Conservation (phyloP, 2,113 vertebrate species). For the Entomyzon cyanotis region DNA sequence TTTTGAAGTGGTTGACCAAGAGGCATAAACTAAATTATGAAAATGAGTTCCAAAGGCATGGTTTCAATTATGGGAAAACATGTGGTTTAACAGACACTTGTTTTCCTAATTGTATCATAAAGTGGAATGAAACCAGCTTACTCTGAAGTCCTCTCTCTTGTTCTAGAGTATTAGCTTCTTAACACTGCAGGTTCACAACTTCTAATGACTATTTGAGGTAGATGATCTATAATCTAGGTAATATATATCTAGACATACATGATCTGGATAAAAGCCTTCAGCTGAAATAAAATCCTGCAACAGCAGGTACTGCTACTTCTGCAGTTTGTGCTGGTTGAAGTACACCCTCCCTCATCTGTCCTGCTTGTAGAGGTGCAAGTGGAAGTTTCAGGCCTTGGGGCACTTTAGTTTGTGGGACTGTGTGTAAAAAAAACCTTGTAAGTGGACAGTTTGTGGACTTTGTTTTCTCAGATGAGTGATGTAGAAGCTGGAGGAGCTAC, state of each 20-base stretch:
- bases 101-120: constrained; percentile 1
- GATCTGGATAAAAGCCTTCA: neutral
- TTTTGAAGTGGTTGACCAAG: constrained; percentile 48
- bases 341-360: neutral
- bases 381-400: neutral
- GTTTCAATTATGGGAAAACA: constrained; percentile 44
- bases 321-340: neutral
- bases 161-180: neutral
- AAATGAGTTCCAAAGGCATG: neutral
- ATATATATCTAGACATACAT: neutral
- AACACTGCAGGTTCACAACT: neutral
- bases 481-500: constrained; percentile 96
- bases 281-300: neutral
- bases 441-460: neutral
- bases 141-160: neutral
- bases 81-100: constrained; percentile 24
- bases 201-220: neutral
- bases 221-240: neutral
- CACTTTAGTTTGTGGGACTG: neutral
- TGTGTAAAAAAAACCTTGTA: neutral
- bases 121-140: neutral
- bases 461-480: constrained; percentile 90
- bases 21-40: neutral
- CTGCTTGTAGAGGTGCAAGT: neutral
- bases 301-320: neutral